Base-by-base conservation (phyloP, 2,888 invertebrate species). In the Junonia oenone region DNA sequence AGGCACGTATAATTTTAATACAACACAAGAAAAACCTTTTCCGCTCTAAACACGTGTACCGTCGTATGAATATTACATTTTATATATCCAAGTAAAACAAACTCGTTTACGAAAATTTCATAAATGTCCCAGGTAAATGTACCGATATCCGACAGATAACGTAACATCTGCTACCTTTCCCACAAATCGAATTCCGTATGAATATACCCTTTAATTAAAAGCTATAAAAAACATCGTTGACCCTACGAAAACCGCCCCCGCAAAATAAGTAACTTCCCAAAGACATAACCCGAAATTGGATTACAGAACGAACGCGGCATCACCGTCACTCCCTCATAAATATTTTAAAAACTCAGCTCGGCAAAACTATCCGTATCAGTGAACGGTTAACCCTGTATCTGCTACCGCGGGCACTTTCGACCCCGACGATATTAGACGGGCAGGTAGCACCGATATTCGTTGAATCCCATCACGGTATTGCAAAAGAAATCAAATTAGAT, bases 211-310 rank as follows among this genome's bases (percentile, higher is more conserved):
- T 81, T 85, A 87, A 88, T 88, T 86, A 88, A 83, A 81, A 81
- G 78, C 78, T 80, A 81, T 78, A 66, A 83, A 83, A 78, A 79
- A 77, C 78, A 63, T 68, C 67, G 76, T 75, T 73, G 81, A 78
- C 81, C 83, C 80, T 73, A 67, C 75, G 63, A 71, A 75, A 77
- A 79, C 70, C 73, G 73, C 57, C 69, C 72, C 74, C 72, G 67
- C 73, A 76, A 80, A 84, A 80, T 83, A 85, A 85, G 76, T 83
- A 76, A 88, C 81, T 84, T 81, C 81, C 88, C 79, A 78, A 87
- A 86, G 80, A 81, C 87, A 89, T 90, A 89, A 90, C 81, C 79
- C 78, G 84, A 89, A 90, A 90, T 90, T 90, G 90, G 89, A 90
- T 90, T 84, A 86, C 83, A 70, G 76, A 68, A 73, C 75, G 71